A percentile compares a stretch with the other conserved stretches of the same genome.
phyloP scores from a whole-genome alignment of 2,113 vertebrate species.

The Holacanthus passer region DNA sequence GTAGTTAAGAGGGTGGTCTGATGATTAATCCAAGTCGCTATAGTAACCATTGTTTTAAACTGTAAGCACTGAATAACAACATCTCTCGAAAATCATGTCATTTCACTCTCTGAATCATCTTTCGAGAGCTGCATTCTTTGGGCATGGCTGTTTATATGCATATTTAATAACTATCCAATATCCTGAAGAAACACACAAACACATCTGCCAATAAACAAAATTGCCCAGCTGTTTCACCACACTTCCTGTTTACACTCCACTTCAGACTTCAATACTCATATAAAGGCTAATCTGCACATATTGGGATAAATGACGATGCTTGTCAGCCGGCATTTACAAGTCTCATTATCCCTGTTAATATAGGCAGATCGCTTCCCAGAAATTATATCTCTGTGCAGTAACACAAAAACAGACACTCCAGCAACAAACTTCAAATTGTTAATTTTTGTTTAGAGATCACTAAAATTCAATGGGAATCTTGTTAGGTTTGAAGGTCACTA shows the following conservation, averaged over 20 bases:
- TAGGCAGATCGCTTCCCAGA: not conserved
- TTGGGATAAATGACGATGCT: not conserved
- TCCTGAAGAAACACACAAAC: not conserved
- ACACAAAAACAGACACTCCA: not conserved
- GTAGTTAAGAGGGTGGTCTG: not conserved
- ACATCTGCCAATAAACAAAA: not conserved
- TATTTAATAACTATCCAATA: not conserved
- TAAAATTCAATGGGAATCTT: not conserved
- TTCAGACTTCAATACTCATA: not conserved
- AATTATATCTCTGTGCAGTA: not conserved
- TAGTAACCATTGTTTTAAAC: constrained; percentile 4
- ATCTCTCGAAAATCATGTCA: not conserved
- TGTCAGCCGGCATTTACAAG: not conserved
- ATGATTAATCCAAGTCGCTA: not conserved
- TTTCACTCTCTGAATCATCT: not conserved
- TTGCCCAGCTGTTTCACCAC: not conserved
- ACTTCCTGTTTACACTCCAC: not conserved
- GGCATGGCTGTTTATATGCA: not conserved
- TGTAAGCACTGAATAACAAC: not conserved
- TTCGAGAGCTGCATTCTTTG: not conserved
- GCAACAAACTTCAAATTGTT: not conserved
- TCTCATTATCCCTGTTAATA: not conserved
- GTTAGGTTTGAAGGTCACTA: not conserved
- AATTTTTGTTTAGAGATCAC: not conserved
- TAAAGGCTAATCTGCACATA: not conserved